A percentile compares a stretch with the other conserved stretches of the same genome.
phyloP scores from a whole-genome alignment of 2,888 invertebrate genomes.

The Heteromurus nitidus region DNA sequence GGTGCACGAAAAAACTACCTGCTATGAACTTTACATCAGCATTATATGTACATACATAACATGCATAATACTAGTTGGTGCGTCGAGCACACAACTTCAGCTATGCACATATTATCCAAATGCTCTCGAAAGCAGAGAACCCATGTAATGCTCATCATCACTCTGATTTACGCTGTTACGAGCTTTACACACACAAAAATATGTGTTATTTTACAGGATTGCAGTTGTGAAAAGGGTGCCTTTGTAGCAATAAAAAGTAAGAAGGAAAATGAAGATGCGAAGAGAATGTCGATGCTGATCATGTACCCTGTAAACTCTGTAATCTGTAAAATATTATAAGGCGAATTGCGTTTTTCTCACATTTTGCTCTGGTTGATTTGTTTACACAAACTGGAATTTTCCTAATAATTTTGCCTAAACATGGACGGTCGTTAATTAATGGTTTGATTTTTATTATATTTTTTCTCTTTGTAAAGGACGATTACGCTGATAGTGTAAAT shows the following conservation, averaged over 20 bases:
- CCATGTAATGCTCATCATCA: slow-evolving; percentile 4
- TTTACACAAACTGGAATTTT: neutral
- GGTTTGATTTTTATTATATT: neutral
- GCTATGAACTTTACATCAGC: no score
- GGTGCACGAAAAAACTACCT: no score
- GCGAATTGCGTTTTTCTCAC: neutral
- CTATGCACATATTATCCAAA: neutral
- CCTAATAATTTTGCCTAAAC: neutral
- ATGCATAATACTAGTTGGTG: no score
- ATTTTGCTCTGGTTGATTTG: neutral
- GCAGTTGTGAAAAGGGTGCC: neutral
- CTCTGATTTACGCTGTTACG: neutral
- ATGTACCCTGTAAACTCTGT: no score
- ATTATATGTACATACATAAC: no score
- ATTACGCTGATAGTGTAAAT: no score
- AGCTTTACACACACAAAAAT: slow-evolving; percentile 13
- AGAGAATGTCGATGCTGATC: neutral
- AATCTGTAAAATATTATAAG: no score
- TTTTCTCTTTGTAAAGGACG: neutral
- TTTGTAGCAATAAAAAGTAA: neutral
- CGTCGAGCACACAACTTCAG: neutral
- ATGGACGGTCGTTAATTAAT: slow-evolving; percentile 3
- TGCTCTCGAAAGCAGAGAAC: neutral
- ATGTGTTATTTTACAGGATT: slow-evolving; percentile 22
- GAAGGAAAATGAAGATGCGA: neutral